Evolutionary conservation across 2,888 invertebrate species (phyloP), one percentile per base, ranked within the genome.

Genomic region (Meliscaeva auricollis): DNA sequence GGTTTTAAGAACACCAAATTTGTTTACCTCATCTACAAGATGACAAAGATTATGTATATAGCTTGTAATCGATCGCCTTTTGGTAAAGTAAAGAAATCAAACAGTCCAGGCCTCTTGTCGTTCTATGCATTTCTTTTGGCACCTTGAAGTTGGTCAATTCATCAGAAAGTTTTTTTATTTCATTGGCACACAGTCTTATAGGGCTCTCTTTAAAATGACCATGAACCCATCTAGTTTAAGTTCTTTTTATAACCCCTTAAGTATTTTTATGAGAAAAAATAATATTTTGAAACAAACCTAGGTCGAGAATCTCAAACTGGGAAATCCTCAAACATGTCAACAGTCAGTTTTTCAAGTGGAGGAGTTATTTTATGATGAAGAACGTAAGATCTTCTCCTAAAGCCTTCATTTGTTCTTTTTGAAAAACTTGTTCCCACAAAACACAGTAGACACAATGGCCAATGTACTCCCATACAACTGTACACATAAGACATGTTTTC

Each of bases 311-410:
- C 38, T 35, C 30, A 13, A 50, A 69, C 54, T 32, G 41, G 56
- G 6, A 70, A 70, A 8, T 56, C 70, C 9, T 70, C 70, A 30
- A 70, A 44, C 70, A 70, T 70, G 17, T 56, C 70, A 30, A 70
- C 9, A 15, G 48, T 35, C 7, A 70, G 56, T 41, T 70, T 13
- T 52, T 56, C 56, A 44, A 70, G 46, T 1, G 44, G 41, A 3
- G 70, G 44, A 17, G 30, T 70, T 17, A 15, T 7, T 15, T 58
- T 70, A 52, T 70, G 70, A 26, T 70, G 70, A 26, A 56, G 56
- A 30, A 22, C 70, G 32, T 70, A 52, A 2, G 2, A 30, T 15
- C 38, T 15, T 7, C 20, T 48, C 15, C 66, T 46, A 35, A 66
- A 66, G 7, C n/a, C 20, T 11, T 46, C 30, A 17, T 66, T 17